Percentiles rank a stretch among this genome's conserved stretches.
Conservation (phyloP, 2,888 invertebrate species). For the Lasioglossum figueresi region DNA sequence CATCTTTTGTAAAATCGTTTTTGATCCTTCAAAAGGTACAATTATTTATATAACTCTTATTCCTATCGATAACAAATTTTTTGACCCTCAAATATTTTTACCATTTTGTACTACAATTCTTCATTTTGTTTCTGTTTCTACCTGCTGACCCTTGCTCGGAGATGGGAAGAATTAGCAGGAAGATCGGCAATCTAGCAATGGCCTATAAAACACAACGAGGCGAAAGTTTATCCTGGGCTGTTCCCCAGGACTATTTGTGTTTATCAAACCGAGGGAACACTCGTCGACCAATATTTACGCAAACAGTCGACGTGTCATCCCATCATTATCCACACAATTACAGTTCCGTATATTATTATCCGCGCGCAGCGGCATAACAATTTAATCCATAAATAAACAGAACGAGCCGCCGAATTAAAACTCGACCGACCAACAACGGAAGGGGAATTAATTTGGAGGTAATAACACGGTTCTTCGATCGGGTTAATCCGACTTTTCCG, state of each 20-base stretch:
- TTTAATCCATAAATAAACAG: neutral
- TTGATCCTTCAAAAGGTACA: too few relatives aligned
- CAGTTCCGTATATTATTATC: neutral
- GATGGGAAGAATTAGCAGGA: neutral
- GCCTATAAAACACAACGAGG: neutral
- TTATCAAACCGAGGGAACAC: neutral
- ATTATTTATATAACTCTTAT: too few relatives aligned
- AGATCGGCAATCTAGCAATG: neutral
- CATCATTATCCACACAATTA: neutral
- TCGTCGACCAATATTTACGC: neutral
- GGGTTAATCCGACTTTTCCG: neutral
- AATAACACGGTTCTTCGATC: neutral
- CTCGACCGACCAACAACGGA: neutral
- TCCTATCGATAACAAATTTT: too few relatives aligned
- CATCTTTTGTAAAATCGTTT: too few relatives aligned
- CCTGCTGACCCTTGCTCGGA: too few relatives aligned
- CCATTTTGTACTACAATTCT: too few relatives aligned
- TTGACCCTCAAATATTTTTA: neutral
- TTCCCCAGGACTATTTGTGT: neutral
- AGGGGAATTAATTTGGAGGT: neutral
- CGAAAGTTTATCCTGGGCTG: neutral
- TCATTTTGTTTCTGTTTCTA: too few relatives aligned
- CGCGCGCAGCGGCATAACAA: neutral
- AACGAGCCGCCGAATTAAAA: neutral
- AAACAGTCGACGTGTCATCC: neutral